Conservation (phyloP, 2,797 vertebrate species). For the Crypturellus tataupa region DNA sequence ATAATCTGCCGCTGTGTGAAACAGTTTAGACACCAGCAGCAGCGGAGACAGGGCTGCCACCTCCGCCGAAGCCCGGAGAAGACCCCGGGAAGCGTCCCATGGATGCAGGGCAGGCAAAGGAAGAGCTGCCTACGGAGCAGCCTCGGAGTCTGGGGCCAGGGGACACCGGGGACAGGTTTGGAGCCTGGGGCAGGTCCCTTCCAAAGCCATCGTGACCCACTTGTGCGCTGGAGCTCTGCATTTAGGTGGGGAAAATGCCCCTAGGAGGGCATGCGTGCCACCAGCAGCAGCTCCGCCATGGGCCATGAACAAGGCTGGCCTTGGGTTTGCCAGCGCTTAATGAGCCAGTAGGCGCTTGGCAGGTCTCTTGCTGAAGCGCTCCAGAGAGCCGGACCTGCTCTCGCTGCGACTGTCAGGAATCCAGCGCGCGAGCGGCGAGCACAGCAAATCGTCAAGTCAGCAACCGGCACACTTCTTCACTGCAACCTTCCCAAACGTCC, state of each 20-base stretch:
- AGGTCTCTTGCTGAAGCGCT: conserved; percentile 38
- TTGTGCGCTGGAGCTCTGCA: background rate
- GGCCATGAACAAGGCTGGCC: background rate
- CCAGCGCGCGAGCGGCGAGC: conserved; percentile 35
- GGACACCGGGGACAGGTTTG: rapidly evolving
- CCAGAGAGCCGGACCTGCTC: conserved; percentile 66
- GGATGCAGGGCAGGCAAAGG: no score
- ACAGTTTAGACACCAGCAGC: background rate
- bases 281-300: background rate
- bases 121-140: background rate
- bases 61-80: background rate
- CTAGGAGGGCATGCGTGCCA: background rate
- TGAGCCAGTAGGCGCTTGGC: conserved; percentile 55
- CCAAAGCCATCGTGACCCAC: background rate
- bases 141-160: rapidly evolving
- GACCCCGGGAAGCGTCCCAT: rapidly evolving
- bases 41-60: background rate
- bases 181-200: background rate
- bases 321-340: conserved; percentile 61
- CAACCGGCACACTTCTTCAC: conserved; percentile 58
- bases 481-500: conserved; percentile 71
- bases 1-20: background rate
- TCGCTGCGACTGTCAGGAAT: conserved; percentile 60
- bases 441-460: conserved; percentile 70
- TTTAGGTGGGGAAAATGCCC: background rate